Evolutionary conservation across 2,888 invertebrate species (phyloP).

Genomic region (Athrips mouffetella): DNA sequence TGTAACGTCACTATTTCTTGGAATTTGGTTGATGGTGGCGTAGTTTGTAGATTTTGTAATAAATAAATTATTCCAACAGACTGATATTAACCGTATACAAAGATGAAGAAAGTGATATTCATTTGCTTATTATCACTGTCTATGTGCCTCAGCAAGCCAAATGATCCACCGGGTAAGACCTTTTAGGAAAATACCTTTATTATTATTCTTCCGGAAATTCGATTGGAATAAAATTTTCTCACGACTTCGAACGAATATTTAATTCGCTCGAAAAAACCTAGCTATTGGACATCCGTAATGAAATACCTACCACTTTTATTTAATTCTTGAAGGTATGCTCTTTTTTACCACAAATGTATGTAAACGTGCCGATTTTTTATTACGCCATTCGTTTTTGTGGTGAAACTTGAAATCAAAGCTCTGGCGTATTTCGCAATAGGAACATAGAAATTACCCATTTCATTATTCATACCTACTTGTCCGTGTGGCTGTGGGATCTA

Average conservation of each 20-base stretch:
- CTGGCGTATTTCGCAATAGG: neutral
- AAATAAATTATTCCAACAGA: slow-evolving; percentile 15
- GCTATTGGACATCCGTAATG: neutral
- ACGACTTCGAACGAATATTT: slow-evolving; percentile 41
- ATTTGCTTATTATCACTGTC: slow-evolving; percentile 58
- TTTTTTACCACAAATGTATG: too few relatives aligned
- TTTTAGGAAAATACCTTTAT: slow-evolving; percentile 29
- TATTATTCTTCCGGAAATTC: slow-evolving; percentile 36
- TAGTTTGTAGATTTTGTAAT: slow-evolving; percentile 14
- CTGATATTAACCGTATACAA: slow-evolving; percentile 27
- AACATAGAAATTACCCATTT: too few relatives aligned
- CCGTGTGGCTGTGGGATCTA: too few relatives aligned
- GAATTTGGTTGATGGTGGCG: slow-evolving; percentile 2
- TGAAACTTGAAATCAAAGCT: neutral
- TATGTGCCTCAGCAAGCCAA: slow-evolving; percentile 45
- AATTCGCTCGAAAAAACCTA: slow-evolving; percentile 9
- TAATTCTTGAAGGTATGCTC: too few relatives aligned
- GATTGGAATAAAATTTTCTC: slow-evolving; percentile 46
- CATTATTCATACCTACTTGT: too few relatives aligned
- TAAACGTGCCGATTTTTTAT: too few relatives aligned
- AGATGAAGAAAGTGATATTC: slow-evolving; percentile 61
- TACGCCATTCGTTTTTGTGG: slow-evolving; percentile 1
- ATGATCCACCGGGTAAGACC: slow-evolving; percentile 39
- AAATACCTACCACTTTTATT: neutral
- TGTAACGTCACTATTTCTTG: slow-evolving; percentile 6